phyloP scores from a whole-genome alignment of 2,888 invertebrate genomes.

The Aleiodes testaceus region DNA sequence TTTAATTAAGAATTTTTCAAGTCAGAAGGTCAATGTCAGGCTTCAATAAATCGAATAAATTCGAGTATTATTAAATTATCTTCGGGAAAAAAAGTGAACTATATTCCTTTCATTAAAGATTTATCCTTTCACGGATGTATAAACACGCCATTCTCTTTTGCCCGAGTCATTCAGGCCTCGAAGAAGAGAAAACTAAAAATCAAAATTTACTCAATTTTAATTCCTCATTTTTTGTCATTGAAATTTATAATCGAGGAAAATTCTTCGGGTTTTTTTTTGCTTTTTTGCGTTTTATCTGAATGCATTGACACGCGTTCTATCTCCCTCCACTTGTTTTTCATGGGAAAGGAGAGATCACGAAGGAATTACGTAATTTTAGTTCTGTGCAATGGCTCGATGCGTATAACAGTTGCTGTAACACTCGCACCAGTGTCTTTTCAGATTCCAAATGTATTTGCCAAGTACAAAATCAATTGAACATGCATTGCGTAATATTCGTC shows the following conservation, averaged over 20 bases:
- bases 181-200: not conserved
- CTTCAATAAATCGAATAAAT: not conserved
- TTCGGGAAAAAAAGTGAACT: not conserved
- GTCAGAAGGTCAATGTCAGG: slow-evolving; percentile 13
- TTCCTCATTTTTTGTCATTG: not conserved
- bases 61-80: not conserved
- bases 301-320: slow-evolving; percentile 39
- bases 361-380: slow-evolving; percentile 58
- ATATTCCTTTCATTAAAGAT: not conserved
- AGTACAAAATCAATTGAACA: slow-evolving; percentile 9
- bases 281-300: slow-evolving; percentile 16
- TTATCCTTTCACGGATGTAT: slow-evolving; percentile 6
- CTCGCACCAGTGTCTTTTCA: slow-evolving; percentile 43
- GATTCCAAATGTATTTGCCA: slow-evolving; percentile 48
- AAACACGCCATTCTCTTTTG: slow-evolving; percentile 19
- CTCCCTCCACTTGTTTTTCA: slow-evolving; percentile 12
- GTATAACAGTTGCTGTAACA: slow-evolving; percentile 57
- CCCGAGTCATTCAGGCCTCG: not conserved
- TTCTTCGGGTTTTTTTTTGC: no score
- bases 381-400: slow-evolving; percentile 52
- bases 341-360: slow-evolving; percentile 63
- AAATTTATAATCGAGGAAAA: no score
- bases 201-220: slow-evolving; percentile 6
- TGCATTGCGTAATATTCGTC: not conserved
- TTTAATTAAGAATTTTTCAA: no score